Evolutionary conservation across 2,888 invertebrate genomes (phyloP).

Genomic region (Tachina grossa): DNA sequence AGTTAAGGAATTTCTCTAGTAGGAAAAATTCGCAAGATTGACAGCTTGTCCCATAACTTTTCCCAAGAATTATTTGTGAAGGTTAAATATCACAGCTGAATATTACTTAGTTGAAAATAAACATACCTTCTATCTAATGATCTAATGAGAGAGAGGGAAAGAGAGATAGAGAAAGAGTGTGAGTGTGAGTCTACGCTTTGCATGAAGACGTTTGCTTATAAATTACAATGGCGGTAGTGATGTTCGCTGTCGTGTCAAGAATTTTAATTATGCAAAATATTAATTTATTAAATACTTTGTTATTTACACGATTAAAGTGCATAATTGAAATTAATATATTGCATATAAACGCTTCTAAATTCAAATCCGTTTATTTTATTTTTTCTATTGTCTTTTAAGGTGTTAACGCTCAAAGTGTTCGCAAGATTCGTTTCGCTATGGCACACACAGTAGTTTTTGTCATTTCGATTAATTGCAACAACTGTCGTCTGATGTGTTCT

Average conservation of each 20-base stretch:
- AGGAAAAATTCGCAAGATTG: background rate
- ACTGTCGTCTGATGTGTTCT: slow-evolving; percentile 61
- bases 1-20: background rate
- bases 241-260: slow-evolving; percentile 33
- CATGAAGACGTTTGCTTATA: background rate
- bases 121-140: too few species aligned
- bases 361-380: slow-evolving; percentile 15
- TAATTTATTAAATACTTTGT: slow-evolving; percentile 14
- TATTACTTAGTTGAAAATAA: background rate
- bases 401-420: background rate
- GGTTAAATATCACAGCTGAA: background rate
- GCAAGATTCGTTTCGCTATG: slow-evolving; percentile 1
- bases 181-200: background rate
- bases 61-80: background rate
- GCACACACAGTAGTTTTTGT: slow-evolving; percentile 56
- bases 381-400: background rate
- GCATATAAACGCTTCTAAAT: background rate
- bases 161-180: too few species aligned
- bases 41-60: background rate
- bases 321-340: slow-evolving; percentile 33
- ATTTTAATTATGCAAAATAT: slow-evolving; percentile 22
- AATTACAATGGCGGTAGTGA: slow-evolving; percentile 10
- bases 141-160: too few species aligned
- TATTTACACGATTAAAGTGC: slow-evolving; percentile 28
- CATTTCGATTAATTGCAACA: slow-evolving; percentile 57